Percentiles rank a stretch among this genome's conserved stretches.
phyloP scores from a whole-genome alignment of 2,797 vertebrate species.

The Tapera naevia region DNA sequence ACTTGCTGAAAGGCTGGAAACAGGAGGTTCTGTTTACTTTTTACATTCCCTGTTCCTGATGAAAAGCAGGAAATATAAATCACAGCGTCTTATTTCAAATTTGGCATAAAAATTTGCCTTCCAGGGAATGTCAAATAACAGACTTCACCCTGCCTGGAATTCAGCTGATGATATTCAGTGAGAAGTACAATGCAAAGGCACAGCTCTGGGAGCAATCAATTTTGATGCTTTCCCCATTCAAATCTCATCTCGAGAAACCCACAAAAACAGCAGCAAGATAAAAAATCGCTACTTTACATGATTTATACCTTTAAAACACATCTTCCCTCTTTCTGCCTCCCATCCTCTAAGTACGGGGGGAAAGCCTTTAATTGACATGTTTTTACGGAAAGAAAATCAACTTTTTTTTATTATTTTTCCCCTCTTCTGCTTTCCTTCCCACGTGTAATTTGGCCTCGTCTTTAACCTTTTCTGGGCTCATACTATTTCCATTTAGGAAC shows the following conservation, averaged over 20 bases:
- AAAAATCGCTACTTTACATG: background rate
- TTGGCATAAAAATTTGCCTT: conserved; percentile 23
- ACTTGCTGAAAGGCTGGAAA: background rate
- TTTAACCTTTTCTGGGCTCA: background rate
- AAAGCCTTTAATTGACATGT: background rate
- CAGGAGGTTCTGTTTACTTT: conserved; percentile 32
- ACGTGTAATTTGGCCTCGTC: background rate
- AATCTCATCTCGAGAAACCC: background rate
- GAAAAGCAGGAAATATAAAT: conserved; percentile 34
- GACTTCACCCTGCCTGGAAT: conserved; percentile 1
- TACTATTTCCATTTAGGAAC: background rate
- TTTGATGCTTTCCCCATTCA: background rate
- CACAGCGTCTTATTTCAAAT: background rate
- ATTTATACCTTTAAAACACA: background rate
- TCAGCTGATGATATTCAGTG: background rate
- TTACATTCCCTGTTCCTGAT: conserved; percentile 10
- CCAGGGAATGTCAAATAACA: conserved; percentile 18
- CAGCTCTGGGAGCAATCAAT: background rate
- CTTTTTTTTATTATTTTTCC: background rate
- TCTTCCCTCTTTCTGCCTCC: background rate
- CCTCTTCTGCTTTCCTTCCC: background rate
- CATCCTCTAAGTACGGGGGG: background rate
- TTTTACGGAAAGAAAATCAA: background rate
- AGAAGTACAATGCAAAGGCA: background rate
- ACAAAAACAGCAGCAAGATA: background rate